Conservation (phyloP, 2,797 vertebrate genomes). For the Crypturellus tataupa region DNA sequence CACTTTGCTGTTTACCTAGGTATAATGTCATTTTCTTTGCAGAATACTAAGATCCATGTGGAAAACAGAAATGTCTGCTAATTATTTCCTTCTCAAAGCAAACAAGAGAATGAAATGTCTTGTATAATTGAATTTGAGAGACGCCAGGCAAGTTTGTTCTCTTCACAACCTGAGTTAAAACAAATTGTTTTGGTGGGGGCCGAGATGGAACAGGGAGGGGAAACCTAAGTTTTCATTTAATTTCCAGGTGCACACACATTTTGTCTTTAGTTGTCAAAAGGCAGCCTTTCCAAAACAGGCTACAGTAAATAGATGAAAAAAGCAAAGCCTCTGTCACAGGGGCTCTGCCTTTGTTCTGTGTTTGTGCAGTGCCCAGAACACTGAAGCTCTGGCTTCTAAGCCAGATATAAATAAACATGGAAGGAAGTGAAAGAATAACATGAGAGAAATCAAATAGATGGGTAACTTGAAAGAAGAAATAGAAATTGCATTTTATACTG, state of each 20-base stretch:
- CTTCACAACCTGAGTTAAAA: slow-evolving; percentile 45
- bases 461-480: slow-evolving; percentile 26
- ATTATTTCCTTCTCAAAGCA: slow-evolving; percentile 74
- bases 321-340: slow-evolving; percentile 26
- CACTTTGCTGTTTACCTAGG: slow-evolving; percentile 57
- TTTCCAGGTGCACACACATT: not conserved
- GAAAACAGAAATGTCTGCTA: slow-evolving; percentile 73
- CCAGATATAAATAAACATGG: slow-evolving; percentile 49
- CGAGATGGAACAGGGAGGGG: not conserved
- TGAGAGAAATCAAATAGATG: slow-evolving; percentile 8
- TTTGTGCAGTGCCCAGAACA: slow-evolving; percentile 37
- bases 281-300: slow-evolving; percentile 4
- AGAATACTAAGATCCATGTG: slow-evolving; percentile 63
- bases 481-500: not conserved
- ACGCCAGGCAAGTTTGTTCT: slow-evolving; percentile 41
- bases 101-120: slow-evolving; percentile 66
- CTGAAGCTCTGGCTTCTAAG: slow-evolving; percentile 35
- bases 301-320: slow-evolving; percentile 7
- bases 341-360: slow-evolving; percentile 39
- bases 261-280: slow-evolving; percentile 40
- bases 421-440: slow-evolving; percentile 41
- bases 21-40: slow-evolving; percentile 61
- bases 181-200: slow-evolving; percentile 33
- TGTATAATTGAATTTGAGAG: slow-evolving; percentile 74
- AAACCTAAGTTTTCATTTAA: not conserved